Conservation (phyloP, 2,797 vertebrate genomes). For the Lepidocolaptes lacrymiger region DNA sequence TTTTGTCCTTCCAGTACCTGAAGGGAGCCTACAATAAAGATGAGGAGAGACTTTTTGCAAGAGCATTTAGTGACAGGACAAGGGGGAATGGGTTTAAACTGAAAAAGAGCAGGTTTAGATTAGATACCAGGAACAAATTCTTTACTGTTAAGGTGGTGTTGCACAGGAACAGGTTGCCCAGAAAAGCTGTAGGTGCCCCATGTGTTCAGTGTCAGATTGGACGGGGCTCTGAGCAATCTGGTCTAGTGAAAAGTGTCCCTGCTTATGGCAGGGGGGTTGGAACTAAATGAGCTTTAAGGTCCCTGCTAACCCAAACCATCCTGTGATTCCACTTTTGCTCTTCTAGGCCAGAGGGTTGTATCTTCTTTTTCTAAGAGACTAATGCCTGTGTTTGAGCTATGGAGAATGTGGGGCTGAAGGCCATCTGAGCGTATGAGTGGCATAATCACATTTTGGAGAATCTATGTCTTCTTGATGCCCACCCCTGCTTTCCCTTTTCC, state of each 20-base stretch:
- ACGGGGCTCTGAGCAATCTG: not conserved
- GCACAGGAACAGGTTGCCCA: not conserved
- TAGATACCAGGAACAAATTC: not conserved
- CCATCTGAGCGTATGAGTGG: not conserved
- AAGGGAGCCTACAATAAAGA: not conserved
- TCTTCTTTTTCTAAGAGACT: not conserved
- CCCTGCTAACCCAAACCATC: not conserved
- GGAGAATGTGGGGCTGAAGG: not conserved
- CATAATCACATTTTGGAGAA: not conserved
- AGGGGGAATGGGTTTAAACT: not conserved
- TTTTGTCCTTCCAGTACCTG: not conserved
- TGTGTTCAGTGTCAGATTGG: not conserved
- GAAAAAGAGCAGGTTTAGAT: not conserved
- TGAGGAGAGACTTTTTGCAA: not conserved
- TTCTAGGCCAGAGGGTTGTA: not conserved
- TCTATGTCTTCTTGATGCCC: not conserved
- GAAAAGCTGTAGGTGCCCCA: not conserved
- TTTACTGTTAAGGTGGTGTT: not conserved
- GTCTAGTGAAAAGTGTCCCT: not conserved
- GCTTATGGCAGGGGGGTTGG: not conserved
- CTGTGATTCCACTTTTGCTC: not conserved
- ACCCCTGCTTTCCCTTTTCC: not conserved
- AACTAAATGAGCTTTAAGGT: not conserved
- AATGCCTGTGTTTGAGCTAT: not conserved
- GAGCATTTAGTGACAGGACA: not conserved